These are phyloP conservation scores for Emydocephalus ijimae DNA, from an alignment of 2,113 vertebrate species.

Conservation along the genomic window DNA sequence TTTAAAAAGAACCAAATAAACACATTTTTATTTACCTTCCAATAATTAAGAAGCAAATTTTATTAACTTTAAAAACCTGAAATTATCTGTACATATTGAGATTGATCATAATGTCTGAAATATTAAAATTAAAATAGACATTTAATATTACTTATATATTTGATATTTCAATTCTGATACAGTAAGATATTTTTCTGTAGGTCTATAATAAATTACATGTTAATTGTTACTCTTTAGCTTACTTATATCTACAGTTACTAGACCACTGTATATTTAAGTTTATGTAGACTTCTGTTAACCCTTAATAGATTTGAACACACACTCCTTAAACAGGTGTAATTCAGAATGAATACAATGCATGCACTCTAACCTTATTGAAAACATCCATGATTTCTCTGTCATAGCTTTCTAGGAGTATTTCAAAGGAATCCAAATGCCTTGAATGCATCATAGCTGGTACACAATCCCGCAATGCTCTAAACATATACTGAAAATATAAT, in stretches of 20 bases:
- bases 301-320: not conserved
- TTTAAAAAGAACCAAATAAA: not conserved
- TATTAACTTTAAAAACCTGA: not conserved
- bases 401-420: constrained; percentile 88
- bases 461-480: constrained; percentile 90
- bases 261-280: not conserved
- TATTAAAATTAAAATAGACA: not conserved
- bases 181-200: not conserved
- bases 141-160: not conserved
- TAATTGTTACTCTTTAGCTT: not conserved
- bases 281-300: not conserved
- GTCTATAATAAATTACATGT: not conserved
- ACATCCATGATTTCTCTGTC: constrained; percentile 94
- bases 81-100: not conserved
- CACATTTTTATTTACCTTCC: not conserved
- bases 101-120: not conserved
- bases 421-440: constrained; percentile 87
- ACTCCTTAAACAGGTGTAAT: not conserved
- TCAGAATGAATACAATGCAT: constrained; percentile 1
- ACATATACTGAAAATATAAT: constrained; percentile 87
- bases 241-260: not conserved
- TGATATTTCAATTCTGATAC: not conserved
- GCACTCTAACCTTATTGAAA: constrained; percentile 83
- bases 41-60: not conserved
- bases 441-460: constrained; percentile 90